Evolutionary conservation across 1,140 invertebrate genomes (phyloP).

Genomic region (Pomacea maculata): DNA sequence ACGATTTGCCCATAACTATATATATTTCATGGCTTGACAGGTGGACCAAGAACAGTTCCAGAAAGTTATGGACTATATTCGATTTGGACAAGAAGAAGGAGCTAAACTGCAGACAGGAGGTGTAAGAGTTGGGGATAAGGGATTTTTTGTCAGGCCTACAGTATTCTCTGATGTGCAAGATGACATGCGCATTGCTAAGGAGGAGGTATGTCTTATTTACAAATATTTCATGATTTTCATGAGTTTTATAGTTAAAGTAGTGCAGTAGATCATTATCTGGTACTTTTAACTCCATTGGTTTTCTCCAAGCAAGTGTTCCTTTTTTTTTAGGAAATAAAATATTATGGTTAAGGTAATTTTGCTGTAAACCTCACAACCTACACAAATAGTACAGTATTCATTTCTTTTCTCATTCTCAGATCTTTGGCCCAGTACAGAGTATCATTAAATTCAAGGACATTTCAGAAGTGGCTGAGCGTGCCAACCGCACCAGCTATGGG

Average conservation of each 20-base stretch:
- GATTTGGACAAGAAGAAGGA: constrained; percentile 83
- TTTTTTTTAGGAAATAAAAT: background rate
- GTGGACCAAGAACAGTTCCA: constrained; percentile 84
- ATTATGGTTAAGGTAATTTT: too few species aligned
- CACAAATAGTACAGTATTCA: too few species aligned
- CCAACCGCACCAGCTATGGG: constrained; percentile 87
- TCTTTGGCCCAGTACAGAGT: constrained; percentile 91
- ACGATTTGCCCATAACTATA: constrained; percentile 82
- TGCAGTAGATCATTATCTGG: background rate
- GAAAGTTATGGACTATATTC: constrained; percentile 81
- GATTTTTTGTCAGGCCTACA: constrained; percentile 94
- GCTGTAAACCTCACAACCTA: too few species aligned
- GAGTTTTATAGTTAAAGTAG: background rate
- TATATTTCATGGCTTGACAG: constrained; percentile 61
- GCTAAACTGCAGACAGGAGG: constrained; percentile 88
- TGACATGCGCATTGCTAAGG: constrained; percentile 89
- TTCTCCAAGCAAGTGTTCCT: background rate
- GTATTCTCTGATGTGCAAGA: constrained; percentile 93
- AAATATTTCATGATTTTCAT: background rate
- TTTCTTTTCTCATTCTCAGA: constrained; percentile 67
- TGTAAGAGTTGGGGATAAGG: constrained; percentile 73
- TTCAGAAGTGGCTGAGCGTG: constrained; percentile 87
- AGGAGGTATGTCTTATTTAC: constrained; percentile 74
- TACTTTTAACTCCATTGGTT: background rate
- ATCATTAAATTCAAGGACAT: constrained; percentile 88